phyloP scores from a whole-genome alignment of 2,113 vertebrate genomes.

The Bufo gargarizans region DNA sequence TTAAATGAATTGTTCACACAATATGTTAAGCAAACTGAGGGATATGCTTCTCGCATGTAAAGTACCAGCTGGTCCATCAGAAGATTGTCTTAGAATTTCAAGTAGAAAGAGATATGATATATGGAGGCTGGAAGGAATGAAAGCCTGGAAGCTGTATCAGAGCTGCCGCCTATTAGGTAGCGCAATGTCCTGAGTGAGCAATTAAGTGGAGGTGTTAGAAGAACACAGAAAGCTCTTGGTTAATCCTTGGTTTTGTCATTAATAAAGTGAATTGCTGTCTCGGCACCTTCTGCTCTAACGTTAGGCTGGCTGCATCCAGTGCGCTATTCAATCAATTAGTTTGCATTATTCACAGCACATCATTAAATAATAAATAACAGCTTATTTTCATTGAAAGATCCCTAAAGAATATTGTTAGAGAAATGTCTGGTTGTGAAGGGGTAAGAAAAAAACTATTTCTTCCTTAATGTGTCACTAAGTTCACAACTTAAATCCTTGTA shows the following conservation, averaged over 20 bases:
- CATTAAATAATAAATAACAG: constrained; percentile 58
- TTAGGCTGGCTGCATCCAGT: constrained; percentile 50
- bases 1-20: constrained; percentile 48
- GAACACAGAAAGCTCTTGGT: constrained; percentile 36
- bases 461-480: neutral
- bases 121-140: constrained; percentile 1
- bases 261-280: constrained; percentile 58
- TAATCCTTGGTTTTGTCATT: constrained; percentile 57
- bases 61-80: constrained; percentile 41
- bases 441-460: neutral
- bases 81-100: constrained; percentile 35
- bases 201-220: constrained; percentile 47
- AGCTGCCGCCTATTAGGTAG: neutral
- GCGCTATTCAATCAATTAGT: constrained; percentile 54
- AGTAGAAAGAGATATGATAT: constrained; percentile 17
- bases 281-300: constrained; percentile 49
- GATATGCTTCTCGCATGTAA: constrained; percentile 18
- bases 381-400: constrained; percentile 55
- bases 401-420: constrained; percentile 36
- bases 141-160: neutral
- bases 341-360: constrained; percentile 54
- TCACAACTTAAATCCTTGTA: neutral
- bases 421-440: neutral
- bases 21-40: constrained; percentile 47
- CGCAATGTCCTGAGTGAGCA: constrained; percentile 51